These are phyloP conservation scores for Sarcophilus harrisii DNA, from an alignment of 2,797 vertebrate species.

Conservation along the genomic window DNA sequence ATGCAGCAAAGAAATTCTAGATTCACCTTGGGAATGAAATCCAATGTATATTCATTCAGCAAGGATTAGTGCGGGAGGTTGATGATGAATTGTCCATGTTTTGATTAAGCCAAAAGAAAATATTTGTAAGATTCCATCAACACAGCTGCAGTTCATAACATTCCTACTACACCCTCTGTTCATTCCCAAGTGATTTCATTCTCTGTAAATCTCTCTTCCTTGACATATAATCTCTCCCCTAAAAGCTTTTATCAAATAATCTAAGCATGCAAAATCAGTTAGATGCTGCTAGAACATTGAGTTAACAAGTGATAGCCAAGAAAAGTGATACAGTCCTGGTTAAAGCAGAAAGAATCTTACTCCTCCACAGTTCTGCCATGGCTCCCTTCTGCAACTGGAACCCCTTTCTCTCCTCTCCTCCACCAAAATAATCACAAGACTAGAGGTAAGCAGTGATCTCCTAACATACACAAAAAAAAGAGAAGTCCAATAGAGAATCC, in stretches of 20 bases:
- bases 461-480: not conserved
- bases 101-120: conserved; percentile 64
- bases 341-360: conserved; percentile 4
- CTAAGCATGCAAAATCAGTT: not conserved
- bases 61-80: conserved; percentile 36
- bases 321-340: conserved; percentile 3
- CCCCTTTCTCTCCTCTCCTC: not conserved
- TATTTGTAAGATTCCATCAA: conserved; percentile 64
- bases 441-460: not conserved
- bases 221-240: conserved; percentile 23
- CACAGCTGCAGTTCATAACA: conserved; percentile 58
- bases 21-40: conserved; percentile 38
- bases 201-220: conserved; percentile 25
- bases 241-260: conserved; percentile 42
- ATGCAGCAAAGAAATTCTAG: not conserved
- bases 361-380: too few relatives aligned
- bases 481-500: not conserved
- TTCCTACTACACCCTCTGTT: conserved; percentile 41
- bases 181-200: conserved; percentile 54
- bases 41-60: conserved; percentile 24
- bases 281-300: not conserved
- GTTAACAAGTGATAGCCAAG: not conserved
- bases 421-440: not conserved
- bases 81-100: conserved; percentile 7
- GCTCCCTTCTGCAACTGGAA: not conserved